Evolutionary conservation across 2,113 vertebrate species (phyloP).

Genomic region (Bungarus multicinctus): DNA sequence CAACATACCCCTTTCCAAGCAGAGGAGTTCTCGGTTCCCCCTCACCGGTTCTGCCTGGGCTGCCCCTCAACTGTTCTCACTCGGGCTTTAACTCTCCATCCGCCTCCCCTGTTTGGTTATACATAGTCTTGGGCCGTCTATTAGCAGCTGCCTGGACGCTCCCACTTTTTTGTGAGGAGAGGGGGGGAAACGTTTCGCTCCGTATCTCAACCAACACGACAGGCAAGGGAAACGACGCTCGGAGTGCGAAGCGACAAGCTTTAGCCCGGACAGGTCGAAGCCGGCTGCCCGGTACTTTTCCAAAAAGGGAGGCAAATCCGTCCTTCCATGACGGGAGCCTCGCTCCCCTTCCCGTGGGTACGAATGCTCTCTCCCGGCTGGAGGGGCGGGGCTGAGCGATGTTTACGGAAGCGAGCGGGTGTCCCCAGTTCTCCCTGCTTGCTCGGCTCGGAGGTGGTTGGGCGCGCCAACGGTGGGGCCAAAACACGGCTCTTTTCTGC

Average conservation of each 20-base stretch:
- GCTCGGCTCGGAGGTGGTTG: background rate
- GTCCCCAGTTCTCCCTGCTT: conserved; percentile 21
- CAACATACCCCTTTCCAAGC: background rate
- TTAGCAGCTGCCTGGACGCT: conserved; percentile 34
- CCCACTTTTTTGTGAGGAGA: conserved; percentile 5
- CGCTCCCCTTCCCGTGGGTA: background rate
- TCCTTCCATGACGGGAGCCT: background rate
- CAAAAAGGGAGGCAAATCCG: background rate
- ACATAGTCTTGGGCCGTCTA: conserved; percentile 1
- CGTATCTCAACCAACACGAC: background rate
- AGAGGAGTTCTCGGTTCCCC: background rate
- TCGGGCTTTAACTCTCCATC: background rate
- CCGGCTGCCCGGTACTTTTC: background rate
- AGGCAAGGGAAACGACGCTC: background rate
- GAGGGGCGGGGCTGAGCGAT: conserved; percentile 7
- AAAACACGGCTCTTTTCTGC: background rate
- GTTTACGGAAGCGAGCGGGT: conserved; percentile 65
- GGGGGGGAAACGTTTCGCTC: accelerated
- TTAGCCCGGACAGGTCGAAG: background rate
- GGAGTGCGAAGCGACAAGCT: background rate
- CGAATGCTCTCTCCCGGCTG: conserved; percentile 1
- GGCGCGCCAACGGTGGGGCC: background rate
- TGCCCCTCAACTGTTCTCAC: background rate
- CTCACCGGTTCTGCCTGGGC: conserved; percentile 11
- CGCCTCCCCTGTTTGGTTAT: accelerated